Percentiles rank a stretch among this genome's conserved stretches.
Conservation (phyloP, 2,888 invertebrate species). For the Isoperla grammatica region DNA sequence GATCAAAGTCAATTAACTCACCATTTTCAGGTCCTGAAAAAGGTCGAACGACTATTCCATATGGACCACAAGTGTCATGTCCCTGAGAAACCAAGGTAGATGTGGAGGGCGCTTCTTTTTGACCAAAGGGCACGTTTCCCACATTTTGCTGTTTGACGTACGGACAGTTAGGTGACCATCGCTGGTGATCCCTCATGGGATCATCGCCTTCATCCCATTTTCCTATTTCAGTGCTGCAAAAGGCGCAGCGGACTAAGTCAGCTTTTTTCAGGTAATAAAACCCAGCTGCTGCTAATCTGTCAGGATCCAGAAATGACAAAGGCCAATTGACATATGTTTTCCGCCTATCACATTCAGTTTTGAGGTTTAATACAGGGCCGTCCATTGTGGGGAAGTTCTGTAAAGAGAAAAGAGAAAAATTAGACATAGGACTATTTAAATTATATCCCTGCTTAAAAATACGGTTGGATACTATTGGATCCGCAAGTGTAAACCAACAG, state of each 20-base stretch:
- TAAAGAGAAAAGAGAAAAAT: not conserved
- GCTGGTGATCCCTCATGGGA: constrained; percentile 71
- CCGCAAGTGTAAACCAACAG: no score
- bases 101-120: constrained; percentile 36
- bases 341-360: constrained; percentile 54
- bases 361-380: constrained; percentile 10
- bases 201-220: constrained; percentile 79
- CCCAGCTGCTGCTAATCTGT: constrained; percentile 68
- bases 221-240: constrained; percentile 73
- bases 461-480: no score
- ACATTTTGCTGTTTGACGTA: constrained; percentile 60
- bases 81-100: constrained; percentile 43
- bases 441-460: no score
- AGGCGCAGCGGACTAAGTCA: constrained; percentile 77
- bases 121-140: constrained; percentile 55
- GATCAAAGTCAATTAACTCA: no score
- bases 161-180: constrained; percentile 76
- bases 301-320: constrained; percentile 53
- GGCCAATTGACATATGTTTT: constrained; percentile 66
- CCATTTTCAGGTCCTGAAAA: constrained; percentile 39
- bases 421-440: no score
- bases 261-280: constrained; percentile 72
- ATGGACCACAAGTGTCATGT: constrained; percentile 49
- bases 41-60: constrained; percentile 42
- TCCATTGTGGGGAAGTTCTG: not conserved